Evolutionary conservation across 2,113 vertebrate species (phyloP).

Genomic region (Sterna hirundo): DNA sequence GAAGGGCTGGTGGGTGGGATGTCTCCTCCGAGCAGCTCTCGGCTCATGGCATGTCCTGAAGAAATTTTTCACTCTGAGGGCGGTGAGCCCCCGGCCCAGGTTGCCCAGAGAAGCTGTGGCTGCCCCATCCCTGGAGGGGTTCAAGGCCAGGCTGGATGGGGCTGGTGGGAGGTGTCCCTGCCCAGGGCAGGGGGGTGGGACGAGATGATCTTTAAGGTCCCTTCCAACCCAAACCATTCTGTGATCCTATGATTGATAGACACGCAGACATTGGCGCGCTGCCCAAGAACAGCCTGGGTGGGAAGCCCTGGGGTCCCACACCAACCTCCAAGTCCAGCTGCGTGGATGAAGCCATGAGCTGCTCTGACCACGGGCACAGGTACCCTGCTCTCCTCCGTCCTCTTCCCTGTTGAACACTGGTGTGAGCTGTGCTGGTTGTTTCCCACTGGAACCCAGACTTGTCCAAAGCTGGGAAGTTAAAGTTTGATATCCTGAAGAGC

Average conservation of each 20-base stretch:
- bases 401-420: rapidly evolving
- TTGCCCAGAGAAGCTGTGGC: background rate
- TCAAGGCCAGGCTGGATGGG: background rate
- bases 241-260: background rate
- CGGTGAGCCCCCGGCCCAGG: background rate
- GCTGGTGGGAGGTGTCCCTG: background rate
- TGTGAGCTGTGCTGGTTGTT: background rate
- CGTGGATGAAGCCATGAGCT: background rate
- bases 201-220: background rate
- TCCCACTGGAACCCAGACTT: background rate
- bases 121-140: background rate
- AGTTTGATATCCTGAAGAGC: background rate
- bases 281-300: background rate
- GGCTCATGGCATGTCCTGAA: background rate
- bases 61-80: background rate
- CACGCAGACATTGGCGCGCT: background rate
- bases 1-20: background rate
- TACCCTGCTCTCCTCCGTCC: background rate
- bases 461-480: background rate
- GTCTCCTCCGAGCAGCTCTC: background rate
- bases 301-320: rapidly evolving
- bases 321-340: background rate
- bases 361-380: background rate
- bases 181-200: background rate
- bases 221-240: background rate